A percentile compares a stretch with the other conserved stretches of the same genome.
Evolutionary conservation across 2,888 invertebrate genomes (phyloP).

Genomic region (Lasioglossum villosulum): DNA sequence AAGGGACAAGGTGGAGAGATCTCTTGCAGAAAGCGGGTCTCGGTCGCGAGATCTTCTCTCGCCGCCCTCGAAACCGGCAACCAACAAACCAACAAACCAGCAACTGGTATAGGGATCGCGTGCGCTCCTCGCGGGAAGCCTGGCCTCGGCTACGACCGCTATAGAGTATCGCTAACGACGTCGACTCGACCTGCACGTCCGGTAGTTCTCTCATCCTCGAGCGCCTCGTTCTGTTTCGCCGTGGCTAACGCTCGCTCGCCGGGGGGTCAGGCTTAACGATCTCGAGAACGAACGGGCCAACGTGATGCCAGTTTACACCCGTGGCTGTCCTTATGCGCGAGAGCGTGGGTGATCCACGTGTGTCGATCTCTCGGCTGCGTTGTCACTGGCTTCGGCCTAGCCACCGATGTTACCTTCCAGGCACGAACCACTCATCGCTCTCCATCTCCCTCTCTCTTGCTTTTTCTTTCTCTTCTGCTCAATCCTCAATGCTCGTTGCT

Average conservation of each 20-base stretch:
- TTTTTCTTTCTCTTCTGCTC: neutral
- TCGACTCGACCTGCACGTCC: conserved; percentile 70
- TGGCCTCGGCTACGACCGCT: conserved; percentile 22
- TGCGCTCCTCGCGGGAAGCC: conserved; percentile 25
- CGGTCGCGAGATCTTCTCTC: conserved; percentile 6
- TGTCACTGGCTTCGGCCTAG: conserved; percentile 15
- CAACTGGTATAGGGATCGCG: conserved; percentile 20
- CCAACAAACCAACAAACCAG: neutral
- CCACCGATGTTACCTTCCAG: conserved; percentile 23
- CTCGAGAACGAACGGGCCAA: conserved; percentile 73
- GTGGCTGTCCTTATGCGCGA: conserved; percentile 77
- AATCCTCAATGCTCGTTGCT: neutral
- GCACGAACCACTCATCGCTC: conserved; percentile 14
- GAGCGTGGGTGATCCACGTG: conserved; percentile 76
- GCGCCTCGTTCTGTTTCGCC: conserved; percentile 74
- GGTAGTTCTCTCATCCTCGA: conserved; percentile 76
- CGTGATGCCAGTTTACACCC: conserved; percentile 79
- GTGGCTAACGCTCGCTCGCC: conserved; percentile 72
- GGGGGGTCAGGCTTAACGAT: conserved; percentile 80
- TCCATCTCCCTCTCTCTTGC: neutral
- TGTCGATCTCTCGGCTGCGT: conserved; percentile 30
- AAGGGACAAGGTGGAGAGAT: neutral
- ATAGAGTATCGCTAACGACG: conserved; percentile 71
- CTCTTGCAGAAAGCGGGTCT: conserved; percentile 30
- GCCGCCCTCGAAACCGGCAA: conserved; percentile 24